Base-by-base conservation (phyloP, 2,888 invertebrate genomes). In the Cryptus viduatorius region DNA sequence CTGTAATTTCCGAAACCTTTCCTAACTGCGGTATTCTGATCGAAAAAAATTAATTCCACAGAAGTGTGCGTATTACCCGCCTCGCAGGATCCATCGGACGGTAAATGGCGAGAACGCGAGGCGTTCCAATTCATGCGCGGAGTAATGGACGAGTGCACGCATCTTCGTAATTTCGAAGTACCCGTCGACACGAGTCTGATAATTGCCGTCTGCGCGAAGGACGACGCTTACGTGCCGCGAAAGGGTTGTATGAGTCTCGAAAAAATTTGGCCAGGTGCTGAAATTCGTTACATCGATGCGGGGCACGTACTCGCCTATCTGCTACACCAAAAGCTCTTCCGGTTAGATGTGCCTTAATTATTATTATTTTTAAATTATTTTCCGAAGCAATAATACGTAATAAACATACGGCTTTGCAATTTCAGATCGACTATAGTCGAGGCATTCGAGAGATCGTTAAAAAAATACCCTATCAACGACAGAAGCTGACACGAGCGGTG, bases 81-180 rank as follows among this genome's bases (percentile, higher is more conserved):
- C 44, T 83, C 91, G 79, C 92, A 92, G 82, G 90, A 92, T 86
- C 90, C 91, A 31, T 80, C 89, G 83, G 89, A 90, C 79, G 84
- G 87, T 77, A 96, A 96, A 88, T 96, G 96, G 95, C 95, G 96
- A 87, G 96, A 97, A 92, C 95, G 96, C 89, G 97, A 98, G 94
- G 97, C 98, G 0, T 90, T 98, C 77, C 97, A 98, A 94, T 99
- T 99, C 92, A 99, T 99, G 99, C 95, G 98, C 69, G 98, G 99
- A 0, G 96, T 99, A 88, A 99, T 99, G 99, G 99, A 99, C 92
- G 99, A 99, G 94, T 99, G 98, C 93, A 99, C 99, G 0, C 99
- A 99, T 94, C 94, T 99, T 56, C 97, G 96, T 87, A 98, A 99
- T 94, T 99, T 98, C 92, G 97, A 98, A 1, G 95, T 96, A 16